phyloP scores from a whole-genome alignment of 2,797 vertebrate genomes.

The Rhinella marina region DNA sequence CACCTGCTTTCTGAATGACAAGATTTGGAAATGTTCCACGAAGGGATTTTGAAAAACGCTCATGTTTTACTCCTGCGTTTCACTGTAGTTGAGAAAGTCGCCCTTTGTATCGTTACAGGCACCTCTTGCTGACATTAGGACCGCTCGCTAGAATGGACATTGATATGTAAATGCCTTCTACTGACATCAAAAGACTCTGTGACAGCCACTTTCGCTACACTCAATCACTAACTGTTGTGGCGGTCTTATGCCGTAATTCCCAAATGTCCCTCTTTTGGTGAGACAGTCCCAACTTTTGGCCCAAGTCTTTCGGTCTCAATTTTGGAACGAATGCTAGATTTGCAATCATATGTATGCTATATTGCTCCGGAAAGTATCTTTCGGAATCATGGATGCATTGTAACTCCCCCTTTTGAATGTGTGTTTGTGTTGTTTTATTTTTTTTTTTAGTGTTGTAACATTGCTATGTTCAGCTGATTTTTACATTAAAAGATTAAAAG shows the following conservation, averaged over 20 bases:
- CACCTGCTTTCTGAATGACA: slow-evolving; percentile 2
- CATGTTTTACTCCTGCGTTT: slow-evolving; percentile 2
- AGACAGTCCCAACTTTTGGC: neutral
- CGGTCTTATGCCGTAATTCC: neutral
- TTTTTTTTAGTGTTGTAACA: neutral
- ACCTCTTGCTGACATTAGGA: slow-evolving; percentile 20
- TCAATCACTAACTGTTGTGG: slow-evolving; percentile 4
- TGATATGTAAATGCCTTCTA: slow-evolving; percentile 39
- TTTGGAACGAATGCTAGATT: neutral
- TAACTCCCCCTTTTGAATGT: neutral
- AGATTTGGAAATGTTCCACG: neutral
- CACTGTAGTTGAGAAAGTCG: slow-evolving; percentile 23
- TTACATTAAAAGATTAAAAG: too few relatives aligned
- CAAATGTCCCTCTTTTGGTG: neutral
- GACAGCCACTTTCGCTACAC: slow-evolving; percentile 20
- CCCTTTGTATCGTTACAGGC: slow-evolving; percentile 11
- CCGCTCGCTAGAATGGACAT: slow-evolving; percentile 23
- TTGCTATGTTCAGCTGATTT: too few relatives aligned
- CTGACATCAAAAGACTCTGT: slow-evolving; percentile 24
- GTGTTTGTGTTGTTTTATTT: neutral
- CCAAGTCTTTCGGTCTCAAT: neutral
- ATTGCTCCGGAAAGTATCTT: neutral
- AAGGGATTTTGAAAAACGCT: neutral
- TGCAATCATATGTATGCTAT: neutral
- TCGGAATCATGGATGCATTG: neutral